Evolutionary conservation across 2,888 invertebrate species (phyloP), one percentile per base, ranked within the genome.

Genomic region (Agriopis marginaria): DNA sequence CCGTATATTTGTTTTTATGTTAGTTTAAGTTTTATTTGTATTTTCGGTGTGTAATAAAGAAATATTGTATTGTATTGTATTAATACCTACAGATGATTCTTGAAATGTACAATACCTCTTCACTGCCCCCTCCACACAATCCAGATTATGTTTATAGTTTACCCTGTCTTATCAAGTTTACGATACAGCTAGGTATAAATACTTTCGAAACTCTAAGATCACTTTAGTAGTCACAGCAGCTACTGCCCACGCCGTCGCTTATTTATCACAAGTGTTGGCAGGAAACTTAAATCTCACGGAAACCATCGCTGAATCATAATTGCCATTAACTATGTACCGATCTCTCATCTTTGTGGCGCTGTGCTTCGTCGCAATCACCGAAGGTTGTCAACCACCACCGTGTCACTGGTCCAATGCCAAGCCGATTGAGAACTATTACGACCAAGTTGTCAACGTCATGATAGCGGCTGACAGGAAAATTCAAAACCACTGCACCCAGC

Each of bases 381-480:
- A 73, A 6, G 64, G 68, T 17, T 77, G 76, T 9, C 66, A 47
- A 12, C 69, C 71, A 0, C 66, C 73, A 0, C 74, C 76, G 0
- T 77, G 76, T 60, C 76, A 77, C 17, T 77, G 76, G 76, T 23
- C 47, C 0, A 44, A 73, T 6, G 44, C 68, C 0, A 56, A 58
- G 9, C 70, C 40, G 0, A 58, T 73, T n/a, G 65, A 62, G 5
- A 44, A 77, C 49, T 77, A 75, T 64, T 77, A 70, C 67, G n/a
- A 70, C 0, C 54, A 67, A 3, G 71, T 75, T 1, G 76, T 74
- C 0, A 68, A 56, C 12, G 68, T 66, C 44, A 70, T 77, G 42
- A 73, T 75, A 49, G 65, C 61, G 3, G 71, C 75, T 3, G 75
- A 75, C 49, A 71, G 50, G 45, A 62, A 66, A 9, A 59, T 53